Percentiles rank a stretch among this genome's conserved stretches.
Evolutionary conservation across 2,113 vertebrate species (phyloP).

Genomic region (Vulpes vulpes): DNA sequence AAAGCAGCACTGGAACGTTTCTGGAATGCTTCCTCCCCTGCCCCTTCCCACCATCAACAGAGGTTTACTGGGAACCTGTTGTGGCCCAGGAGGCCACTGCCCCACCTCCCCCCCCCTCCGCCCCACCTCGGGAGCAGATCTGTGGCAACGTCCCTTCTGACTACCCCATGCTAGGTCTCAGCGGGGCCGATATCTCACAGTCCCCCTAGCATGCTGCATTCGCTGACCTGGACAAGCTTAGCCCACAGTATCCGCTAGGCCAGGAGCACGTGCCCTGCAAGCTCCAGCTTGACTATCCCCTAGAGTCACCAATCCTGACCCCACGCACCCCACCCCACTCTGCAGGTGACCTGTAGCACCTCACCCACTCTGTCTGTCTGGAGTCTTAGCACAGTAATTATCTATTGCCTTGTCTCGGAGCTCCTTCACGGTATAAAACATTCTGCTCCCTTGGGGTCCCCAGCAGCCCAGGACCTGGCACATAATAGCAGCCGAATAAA

Average conservation of each 20-base stretch:
- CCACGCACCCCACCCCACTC: background rate
- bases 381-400: background rate
- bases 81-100: background rate
- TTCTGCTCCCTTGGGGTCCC: background rate
- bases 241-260: background rate
- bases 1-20: background rate
- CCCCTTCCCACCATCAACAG: background rate
- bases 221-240: background rate
- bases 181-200: background rate
- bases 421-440: background rate
- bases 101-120: too few relatives aligned
- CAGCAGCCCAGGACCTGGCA: background rate
- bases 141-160: background rate
- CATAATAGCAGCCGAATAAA: background rate
- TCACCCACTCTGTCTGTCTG: background rate
- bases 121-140: background rate
- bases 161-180: background rate
- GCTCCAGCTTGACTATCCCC: background rate
- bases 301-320: background rate
- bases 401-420: conserved; percentile 15
- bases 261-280: too few relatives aligned
- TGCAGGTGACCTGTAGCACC: background rate
- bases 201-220: background rate
- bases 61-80: background rate
- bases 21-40: background rate